Percentiles rank a stretch among this genome's conserved stretches.
Evolutionary conservation across 2,797 vertebrate genomes (phyloP).

Genomic region (Arvicola amphibius): DNA sequence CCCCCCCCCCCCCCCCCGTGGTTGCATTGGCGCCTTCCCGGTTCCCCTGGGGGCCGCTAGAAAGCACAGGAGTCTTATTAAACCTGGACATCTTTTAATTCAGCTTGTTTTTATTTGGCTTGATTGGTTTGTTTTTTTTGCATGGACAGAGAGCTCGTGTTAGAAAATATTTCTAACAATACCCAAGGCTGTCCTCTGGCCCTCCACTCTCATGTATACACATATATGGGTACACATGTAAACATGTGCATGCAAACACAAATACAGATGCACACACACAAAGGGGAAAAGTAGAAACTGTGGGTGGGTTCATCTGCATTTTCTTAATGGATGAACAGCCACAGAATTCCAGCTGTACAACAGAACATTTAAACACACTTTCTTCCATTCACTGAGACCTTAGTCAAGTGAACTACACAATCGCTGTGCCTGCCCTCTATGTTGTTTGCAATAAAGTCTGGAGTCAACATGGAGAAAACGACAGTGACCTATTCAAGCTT

Average conservation of each 20-base stretch:
- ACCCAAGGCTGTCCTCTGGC: not conserved
- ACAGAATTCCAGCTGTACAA: not conserved
- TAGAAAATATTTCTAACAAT: too few relatives aligned
- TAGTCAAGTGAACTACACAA: not conserved
- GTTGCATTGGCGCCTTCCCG: too few relatives aligned
- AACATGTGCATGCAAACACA: not conserved
- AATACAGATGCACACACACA: not conserved
- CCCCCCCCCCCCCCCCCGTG: too few relatives aligned
- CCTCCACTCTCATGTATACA: not conserved
- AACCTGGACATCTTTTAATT: too few relatives aligned
- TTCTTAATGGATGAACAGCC: not conserved
- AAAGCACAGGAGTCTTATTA: too few relatives aligned
- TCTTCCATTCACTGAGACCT: not conserved
- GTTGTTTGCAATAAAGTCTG: conserved; percentile 7
- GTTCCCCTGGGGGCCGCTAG: too few relatives aligned
- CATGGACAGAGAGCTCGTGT: too few relatives aligned
- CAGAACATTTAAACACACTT: not conserved
- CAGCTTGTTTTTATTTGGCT: too few relatives aligned
- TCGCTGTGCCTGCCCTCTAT: not conserved
- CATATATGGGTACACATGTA: not conserved
- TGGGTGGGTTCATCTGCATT: not conserved
- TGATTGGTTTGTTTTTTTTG: too few relatives aligned
- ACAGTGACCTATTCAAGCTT: not conserved
- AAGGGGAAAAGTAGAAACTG: not conserved
- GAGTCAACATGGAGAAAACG: not conserved